Conservation (phyloP, 2,113 vertebrate species). For the Baryphthengus martii region DNA sequence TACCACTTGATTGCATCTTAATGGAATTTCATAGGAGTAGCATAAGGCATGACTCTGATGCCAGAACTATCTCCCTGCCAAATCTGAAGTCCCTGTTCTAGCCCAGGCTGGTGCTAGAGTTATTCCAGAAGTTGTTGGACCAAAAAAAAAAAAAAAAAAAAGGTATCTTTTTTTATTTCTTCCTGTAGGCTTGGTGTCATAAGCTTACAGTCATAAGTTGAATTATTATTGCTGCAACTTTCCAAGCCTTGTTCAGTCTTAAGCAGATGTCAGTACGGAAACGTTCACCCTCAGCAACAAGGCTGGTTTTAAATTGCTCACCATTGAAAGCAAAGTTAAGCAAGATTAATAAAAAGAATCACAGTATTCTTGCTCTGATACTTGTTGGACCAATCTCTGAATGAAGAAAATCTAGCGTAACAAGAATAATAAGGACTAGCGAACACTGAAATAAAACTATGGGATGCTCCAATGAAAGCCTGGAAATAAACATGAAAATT, state of each 20-base stretch:
- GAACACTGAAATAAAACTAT: slow-evolving; percentile 67
- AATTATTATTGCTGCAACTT: background rate
- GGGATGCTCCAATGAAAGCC: slow-evolving; percentile 32
- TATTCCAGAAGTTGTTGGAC: background rate
- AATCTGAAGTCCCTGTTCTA: background rate
- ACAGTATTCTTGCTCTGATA: background rate
- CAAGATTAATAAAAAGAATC: background rate
- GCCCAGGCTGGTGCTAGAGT: background rate
- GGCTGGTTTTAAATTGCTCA: background rate
- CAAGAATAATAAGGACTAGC: background rate
- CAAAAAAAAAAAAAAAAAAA: background rate
- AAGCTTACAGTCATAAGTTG: no score
- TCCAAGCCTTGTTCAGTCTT: background rate
- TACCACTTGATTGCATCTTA: background rate
- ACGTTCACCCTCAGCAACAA: background rate
- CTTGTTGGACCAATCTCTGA: background rate
- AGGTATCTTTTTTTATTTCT: background rate
- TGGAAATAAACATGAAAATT: slow-evolving; percentile 39
- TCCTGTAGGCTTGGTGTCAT: background rate
- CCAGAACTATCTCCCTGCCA: background rate
- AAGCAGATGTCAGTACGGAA: background rate
- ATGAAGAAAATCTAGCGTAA: background rate
- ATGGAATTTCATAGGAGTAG: background rate
- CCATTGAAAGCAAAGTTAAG: background rate
- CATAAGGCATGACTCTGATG: background rate